A percentile compares a stretch with the other conserved stretches of the same genome.
Conservation (phyloP, 2,113 vertebrate species). For the Ageneiosus marmoratus region DNA sequence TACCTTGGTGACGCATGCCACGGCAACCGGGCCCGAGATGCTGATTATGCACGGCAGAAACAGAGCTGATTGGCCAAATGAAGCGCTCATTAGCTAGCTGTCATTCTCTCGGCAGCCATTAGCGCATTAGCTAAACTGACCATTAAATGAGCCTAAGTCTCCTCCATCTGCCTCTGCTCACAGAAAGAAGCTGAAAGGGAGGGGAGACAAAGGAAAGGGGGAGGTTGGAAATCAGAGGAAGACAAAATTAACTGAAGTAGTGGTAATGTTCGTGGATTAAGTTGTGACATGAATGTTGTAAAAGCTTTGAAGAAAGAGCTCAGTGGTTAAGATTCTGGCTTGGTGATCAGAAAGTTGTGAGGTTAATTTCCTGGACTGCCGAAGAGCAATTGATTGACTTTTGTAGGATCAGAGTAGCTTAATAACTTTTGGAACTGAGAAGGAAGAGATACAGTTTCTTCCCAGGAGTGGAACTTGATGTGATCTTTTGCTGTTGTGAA, state of each 20-base stretch:
- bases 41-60: constrained; percentile 58
- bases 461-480: neutral
- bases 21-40: constrained; percentile 54
- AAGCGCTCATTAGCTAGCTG: constrained; percentile 63
- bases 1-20: constrained; percentile 53
- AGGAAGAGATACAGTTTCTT: neutral
- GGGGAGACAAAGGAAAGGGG: constrained; percentile 12
- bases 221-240: neutral
- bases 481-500: neutral
- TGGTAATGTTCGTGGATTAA: no score
- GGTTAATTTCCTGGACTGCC: neutral
- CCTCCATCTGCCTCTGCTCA: constrained; percentile 57
- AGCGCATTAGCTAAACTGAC: constrained; percentile 72
- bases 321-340: neutral
- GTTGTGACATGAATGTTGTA: neutral
- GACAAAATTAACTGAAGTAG: neutral
- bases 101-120: constrained; percentile 59
- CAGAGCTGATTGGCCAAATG: constrained; percentile 60
- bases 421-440: neutral
- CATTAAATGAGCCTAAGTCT: constrained; percentile 67
- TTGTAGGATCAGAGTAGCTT: neutral
- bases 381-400: neutral
- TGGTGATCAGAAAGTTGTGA: neutral
- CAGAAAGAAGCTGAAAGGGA: constrained; percentile 14
- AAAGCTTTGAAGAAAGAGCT: neutral